Percentiles rank a stretch among this genome's conserved stretches.
These are phyloP conservation scores for Calliopsis andreniformis DNA, from an alignment of 1,140 invertebrate species.

Conservation along the genomic window DNA sequence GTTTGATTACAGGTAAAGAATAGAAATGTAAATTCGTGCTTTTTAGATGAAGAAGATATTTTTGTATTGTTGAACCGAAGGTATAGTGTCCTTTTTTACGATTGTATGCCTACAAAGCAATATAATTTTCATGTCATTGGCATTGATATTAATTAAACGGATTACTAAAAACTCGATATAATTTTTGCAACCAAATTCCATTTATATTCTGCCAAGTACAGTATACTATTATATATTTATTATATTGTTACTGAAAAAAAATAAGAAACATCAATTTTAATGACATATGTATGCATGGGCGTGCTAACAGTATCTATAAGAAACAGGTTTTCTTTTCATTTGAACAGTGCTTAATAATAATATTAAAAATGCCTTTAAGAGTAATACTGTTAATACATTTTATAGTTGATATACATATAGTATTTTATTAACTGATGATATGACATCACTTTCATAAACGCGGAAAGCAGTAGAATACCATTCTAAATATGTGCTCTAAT, in stretches of 20 bases:
- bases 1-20: neutral
- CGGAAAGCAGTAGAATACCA: neutral
- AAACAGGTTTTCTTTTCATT: conserved; percentile 2
- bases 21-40: neutral
- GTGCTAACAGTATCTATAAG: neutral
- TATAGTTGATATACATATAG: conserved; percentile 16
- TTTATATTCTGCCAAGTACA: neutral
- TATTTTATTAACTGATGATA: conserved; percentile 14
- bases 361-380: conserved; percentile 14
- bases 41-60: neutral
- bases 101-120: neutral
- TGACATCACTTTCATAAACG: conserved; percentile 1
- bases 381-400: conserved; percentile 24
- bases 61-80: neutral
- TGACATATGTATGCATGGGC: neutral
- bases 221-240: neutral
- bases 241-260: neutral
- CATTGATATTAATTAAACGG: neutral
- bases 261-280: neutral
- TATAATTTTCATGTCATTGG: neutral
- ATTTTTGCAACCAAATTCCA: neutral
- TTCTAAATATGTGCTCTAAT: conserved; percentile 1
- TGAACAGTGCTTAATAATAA: neutral
- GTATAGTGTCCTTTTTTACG: neutral
- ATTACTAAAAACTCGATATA: neutral